These are phyloP conservation scores for Epinephelus coioides DNA, from an alignment of 2,797 vertebrate genomes.

Conservation along the genomic window DNA sequence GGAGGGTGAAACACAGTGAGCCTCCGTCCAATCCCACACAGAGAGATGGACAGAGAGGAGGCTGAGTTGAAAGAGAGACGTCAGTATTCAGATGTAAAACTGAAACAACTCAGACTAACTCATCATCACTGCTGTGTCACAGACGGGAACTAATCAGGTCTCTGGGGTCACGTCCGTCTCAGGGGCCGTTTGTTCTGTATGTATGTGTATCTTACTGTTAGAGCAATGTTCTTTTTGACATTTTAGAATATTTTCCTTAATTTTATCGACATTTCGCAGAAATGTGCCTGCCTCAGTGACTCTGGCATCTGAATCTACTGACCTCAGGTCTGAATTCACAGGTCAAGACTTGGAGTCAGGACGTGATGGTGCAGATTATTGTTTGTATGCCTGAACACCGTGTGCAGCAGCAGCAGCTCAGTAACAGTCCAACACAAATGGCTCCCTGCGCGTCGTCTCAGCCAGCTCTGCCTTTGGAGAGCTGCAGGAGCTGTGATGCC, in stretches of 20 bases:
- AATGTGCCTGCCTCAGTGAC: no score
- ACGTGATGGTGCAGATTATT: no score
- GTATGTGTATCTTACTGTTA: no score
- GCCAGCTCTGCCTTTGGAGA: conserved; percentile 14
- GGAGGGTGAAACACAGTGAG: conserved; percentile 67
- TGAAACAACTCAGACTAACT: conserved; percentile 8
- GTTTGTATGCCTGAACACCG: neutral
- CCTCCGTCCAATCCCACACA: conserved; percentile 17
- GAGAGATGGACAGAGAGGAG: neutral
- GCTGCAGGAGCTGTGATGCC: neutral
- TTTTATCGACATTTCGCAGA: no score
- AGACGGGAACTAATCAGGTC: conserved; percentile 10
- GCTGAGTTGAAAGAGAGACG: conserved; percentile 15
- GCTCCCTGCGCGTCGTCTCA: neutral
- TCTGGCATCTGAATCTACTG: no score
- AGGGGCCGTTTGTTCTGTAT: conserved; percentile 5
- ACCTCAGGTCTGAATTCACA: no score
- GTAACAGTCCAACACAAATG: neutral
- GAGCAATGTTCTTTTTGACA: no score
- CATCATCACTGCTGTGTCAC: conserved; percentile 43
- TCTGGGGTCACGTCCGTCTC: conserved; percentile 20
- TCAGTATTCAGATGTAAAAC: conserved; percentile 6
- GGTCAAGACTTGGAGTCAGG: no score
- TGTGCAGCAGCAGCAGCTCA: neutral
- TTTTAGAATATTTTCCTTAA: no score